A percentile compares a stretch with the other conserved stretches of the same genome.
phyloP scores from a whole-genome alignment of 2,113 vertebrate species.

The Pseudopodoces humilis region DNA sequence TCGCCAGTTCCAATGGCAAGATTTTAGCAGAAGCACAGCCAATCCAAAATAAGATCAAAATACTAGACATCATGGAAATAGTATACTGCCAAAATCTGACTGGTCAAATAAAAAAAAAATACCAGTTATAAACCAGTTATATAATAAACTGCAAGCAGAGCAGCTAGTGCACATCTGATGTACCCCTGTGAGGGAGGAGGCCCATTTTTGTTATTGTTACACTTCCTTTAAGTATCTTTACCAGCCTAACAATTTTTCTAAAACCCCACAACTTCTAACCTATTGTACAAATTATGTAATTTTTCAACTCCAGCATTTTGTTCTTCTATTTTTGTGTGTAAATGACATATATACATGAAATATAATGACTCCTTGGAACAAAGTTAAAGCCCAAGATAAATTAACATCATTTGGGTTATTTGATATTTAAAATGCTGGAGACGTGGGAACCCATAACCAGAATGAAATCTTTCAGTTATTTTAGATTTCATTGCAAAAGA shows the following conservation, averaged over 20 bases:
- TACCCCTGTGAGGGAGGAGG: not conserved
- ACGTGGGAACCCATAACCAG: not conserved
- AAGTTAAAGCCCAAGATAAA: not conserved
- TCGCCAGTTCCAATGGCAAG: not conserved
- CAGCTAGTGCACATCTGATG: not conserved
- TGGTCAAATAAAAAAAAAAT: not conserved
- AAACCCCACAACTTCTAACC: not conserved
- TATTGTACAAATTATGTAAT: not conserved
- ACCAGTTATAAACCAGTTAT: not conserved
- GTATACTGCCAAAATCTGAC: not conserved
- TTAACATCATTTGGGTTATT: not conserved
- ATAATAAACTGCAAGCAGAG: not conserved
- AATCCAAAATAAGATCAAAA: not conserved
- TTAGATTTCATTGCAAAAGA: slow-evolving; percentile 26
- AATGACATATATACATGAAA: not conserved
- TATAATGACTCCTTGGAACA: not conserved
- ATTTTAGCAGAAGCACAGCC: not conserved
- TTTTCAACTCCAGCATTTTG: not conserved
- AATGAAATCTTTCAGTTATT: not conserved
- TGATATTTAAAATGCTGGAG: not conserved
- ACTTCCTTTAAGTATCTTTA: slow-evolving; percentile 3
- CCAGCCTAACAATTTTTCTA: not conserved
- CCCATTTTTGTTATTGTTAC: not conserved
- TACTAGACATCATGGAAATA: not conserved
- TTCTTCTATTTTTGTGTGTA: not conserved